Percentiles rank a stretch among this genome's conserved stretches.
Conservation (phyloP, 2,888 invertebrate genomes). For the Dynastes tityus region DNA sequence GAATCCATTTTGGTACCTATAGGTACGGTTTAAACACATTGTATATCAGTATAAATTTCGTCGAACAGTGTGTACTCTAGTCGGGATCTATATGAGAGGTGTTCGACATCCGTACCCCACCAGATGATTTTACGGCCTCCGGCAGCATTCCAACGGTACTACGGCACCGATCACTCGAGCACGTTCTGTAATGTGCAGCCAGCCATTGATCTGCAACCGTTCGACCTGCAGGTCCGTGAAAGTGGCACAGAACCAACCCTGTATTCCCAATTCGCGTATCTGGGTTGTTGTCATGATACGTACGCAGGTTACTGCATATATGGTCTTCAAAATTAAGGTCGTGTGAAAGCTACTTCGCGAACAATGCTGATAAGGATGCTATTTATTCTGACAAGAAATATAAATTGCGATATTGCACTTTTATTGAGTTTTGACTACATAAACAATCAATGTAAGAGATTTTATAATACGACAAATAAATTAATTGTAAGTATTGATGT, state of each 20-base stretch:
- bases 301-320: background rate
- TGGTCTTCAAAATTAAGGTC: conserved; percentile 39
- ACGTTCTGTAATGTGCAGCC: conserved; percentile 51
- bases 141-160: conserved; percentile 72
- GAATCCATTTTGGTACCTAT: no score
- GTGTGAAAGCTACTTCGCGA: background rate
- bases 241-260: conserved; percentile 47
- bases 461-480: no score
- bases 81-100: conserved; percentile 33
- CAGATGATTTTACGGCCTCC: conserved; percentile 59
- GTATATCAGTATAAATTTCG: background rate
- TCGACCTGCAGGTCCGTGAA: conserved; percentile 42
- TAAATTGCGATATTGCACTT: no score
- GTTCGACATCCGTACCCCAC: conserved; percentile 64
- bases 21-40: no score
- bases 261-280: conserved; percentile 35
- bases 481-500: no score
- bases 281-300: conserved; percentile 16
- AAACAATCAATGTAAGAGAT: no score
- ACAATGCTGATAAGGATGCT: conserved; percentile 3
- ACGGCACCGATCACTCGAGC: conserved; percentile 69
- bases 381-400: background rate
- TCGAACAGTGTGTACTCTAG: conserved; percentile 12
- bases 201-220: conserved; percentile 50
- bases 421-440: no score